Conservation (phyloP, 2,797 vertebrate genomes). For the Acrossocheilus wenchowensis region DNA sequence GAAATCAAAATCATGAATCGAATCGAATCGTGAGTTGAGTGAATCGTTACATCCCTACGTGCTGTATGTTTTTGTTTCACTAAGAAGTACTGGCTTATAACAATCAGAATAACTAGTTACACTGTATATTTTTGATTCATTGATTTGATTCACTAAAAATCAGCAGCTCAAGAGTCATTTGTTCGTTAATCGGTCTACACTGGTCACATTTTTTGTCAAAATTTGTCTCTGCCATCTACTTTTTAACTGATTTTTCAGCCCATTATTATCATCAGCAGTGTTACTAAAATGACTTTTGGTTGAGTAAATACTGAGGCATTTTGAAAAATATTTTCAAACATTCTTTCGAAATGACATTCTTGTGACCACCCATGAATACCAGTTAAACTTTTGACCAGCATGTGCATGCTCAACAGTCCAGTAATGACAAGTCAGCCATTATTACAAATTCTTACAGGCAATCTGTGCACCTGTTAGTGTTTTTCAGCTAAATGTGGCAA, state of each 20-base stretch:
- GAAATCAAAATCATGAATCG: too few species aligned
- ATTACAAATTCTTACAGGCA: background rate
- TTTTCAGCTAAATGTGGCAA: constrained; percentile 19
- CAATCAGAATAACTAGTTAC: too few species aligned
- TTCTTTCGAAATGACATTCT: constrained; percentile 11
- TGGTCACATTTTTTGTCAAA: background rate
- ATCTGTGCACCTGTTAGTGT: constrained; percentile 12
- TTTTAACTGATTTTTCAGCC: constrained; percentile 5
- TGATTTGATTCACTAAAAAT: background rate
- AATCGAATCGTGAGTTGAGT: too few species aligned
- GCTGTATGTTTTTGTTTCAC: background rate
- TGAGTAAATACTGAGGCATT: constrained; percentile 11
- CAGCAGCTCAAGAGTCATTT: background rate
- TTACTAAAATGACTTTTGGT: background rate
- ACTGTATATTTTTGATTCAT: background rate
- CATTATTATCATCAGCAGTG: background rate
- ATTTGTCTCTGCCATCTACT: constrained; percentile 20
- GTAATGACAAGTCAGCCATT: constrained; percentile 2
- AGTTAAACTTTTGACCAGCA: constrained; percentile 25
- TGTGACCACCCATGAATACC: background rate
- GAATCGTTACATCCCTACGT: too few species aligned
- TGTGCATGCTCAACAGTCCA: background rate
- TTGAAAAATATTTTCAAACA: background rate
- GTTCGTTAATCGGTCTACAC: background rate
- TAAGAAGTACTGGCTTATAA: background rate